These are phyloP conservation scores for Holcopasites calliopsidis DNA, from an alignment of 1,140 invertebrate species.

Conservation along the genomic window DNA sequence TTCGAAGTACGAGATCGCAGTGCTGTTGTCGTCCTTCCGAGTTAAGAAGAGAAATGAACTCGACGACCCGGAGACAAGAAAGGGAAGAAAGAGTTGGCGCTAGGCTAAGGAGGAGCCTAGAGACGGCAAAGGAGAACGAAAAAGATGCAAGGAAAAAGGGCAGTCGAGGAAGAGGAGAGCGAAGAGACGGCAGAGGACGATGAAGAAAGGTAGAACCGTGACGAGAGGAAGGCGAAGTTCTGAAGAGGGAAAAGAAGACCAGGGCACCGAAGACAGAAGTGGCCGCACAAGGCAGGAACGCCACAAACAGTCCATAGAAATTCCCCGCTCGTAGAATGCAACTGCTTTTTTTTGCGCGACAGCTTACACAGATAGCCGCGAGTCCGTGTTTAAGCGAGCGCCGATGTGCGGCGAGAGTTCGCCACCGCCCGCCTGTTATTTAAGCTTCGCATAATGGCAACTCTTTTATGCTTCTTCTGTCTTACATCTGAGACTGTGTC, in stretches of 20 bases:
- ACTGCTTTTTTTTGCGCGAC: constrained; percentile 51
- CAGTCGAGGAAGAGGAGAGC: background rate
- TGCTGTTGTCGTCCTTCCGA: constrained; percentile 1
- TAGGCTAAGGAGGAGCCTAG: too few relatives aligned
- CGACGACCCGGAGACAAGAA: background rate
- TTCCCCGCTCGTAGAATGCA: constrained; percentile 63
- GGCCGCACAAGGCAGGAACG: constrained; percentile 63
- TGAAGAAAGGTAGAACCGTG: constrained; percentile 26
- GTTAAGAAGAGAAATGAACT: constrained; percentile 24
- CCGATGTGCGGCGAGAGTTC: constrained; percentile 51
- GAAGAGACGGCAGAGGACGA: background rate
- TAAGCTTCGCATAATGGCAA: constrained; percentile 78
- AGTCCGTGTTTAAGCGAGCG: constrained; percentile 39
- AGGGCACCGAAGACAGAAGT: constrained; percentile 60
- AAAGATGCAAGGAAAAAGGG: constrained; percentile 48
- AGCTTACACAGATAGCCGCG: constrained; percentile 32
- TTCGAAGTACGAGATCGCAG: constrained; percentile 28
- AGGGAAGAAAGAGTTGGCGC: background rate
- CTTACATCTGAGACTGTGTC: constrained; percentile 76
- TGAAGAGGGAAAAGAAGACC: constrained; percentile 38
- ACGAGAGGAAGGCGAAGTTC: constrained; percentile 39
- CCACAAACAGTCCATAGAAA: constrained; percentile 74
- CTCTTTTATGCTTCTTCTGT: constrained; percentile 79
- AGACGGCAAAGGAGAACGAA: too few relatives aligned
- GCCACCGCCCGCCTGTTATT: constrained; percentile 72